Conservation (phyloP, 2,797 vertebrate species). For the Coilia nasus region DNA sequence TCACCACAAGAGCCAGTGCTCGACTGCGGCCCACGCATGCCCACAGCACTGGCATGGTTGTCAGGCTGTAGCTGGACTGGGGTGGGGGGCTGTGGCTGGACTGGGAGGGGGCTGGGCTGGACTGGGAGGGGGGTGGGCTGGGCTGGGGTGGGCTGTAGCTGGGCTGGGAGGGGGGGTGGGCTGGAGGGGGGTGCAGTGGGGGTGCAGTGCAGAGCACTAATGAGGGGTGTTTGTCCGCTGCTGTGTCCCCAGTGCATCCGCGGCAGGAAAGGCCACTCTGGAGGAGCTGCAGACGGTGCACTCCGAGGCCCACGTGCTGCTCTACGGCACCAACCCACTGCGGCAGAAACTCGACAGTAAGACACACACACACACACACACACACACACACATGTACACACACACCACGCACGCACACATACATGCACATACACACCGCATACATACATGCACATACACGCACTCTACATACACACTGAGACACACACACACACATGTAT, state of each 20-base stretch:
- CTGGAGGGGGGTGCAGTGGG: not conserved
- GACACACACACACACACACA: conserved; percentile 42
- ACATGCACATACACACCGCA: not conserved
- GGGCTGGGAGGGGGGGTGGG: not conserved
- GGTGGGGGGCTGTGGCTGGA: not conserved
- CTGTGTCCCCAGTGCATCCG: conserved; percentile 82
- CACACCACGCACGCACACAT: not conserved
- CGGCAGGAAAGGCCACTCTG: conserved; percentile 92
- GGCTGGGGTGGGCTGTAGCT: not conserved
- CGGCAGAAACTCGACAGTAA: conserved; percentile 97
- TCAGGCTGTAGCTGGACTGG: not conserved
- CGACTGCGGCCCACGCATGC: not conserved
- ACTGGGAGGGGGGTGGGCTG: not conserved
- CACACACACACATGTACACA: conserved; percentile 22
- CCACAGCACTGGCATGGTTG: too few relatives aligned
- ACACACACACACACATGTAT: not conserved
- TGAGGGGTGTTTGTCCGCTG: not conserved
- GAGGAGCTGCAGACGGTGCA: conserved; percentile 95
- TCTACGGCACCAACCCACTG: conserved; percentile 95
- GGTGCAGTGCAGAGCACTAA: not conserved
- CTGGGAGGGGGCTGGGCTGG: not conserved
- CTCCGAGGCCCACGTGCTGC: conserved; percentile 89
- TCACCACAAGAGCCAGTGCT: too few relatives aligned
- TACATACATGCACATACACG: not conserved
- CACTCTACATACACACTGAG: too few relatives aligned